Percentiles rank a stretch among this genome's conserved stretches.
Evolutionary conservation across 2,888 invertebrate genomes (phyloP).

Genomic region (Protula sp.): DNA sequence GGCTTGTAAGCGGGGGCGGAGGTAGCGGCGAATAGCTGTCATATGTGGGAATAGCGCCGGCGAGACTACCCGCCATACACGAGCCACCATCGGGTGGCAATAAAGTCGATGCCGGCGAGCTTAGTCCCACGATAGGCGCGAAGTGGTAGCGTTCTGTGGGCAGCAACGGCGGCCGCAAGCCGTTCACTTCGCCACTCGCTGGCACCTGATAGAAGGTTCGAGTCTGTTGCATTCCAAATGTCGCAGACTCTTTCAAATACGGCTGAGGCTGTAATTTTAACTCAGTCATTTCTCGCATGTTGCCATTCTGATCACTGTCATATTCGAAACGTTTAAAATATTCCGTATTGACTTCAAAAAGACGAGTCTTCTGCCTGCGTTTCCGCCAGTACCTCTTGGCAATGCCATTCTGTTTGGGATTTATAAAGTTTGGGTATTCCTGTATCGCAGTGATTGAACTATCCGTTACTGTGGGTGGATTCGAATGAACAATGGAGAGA

Average conservation of each 20-base stretch:
- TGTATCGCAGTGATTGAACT: slow-evolving; percentile 8
- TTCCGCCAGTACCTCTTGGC: slow-evolving; percentile 89
- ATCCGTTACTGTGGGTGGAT: neutral
- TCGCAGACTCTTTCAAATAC: neutral
- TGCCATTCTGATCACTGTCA: slow-evolving; percentile 30
- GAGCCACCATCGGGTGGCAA: neutral
- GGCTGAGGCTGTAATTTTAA: slow-evolving; percentile 31
- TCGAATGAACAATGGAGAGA: neutral
- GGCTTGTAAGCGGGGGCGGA: neutral
- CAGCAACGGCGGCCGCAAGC: neutral
- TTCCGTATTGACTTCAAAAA: slow-evolving; percentile 36
- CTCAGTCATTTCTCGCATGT: slow-evolving; percentile 35
- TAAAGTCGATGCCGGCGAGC: neutral
- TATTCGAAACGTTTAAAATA: slow-evolving; percentile 16
- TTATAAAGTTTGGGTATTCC: slow-evolving; percentile 67
- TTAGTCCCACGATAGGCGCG: neutral
- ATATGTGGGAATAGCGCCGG: neutral
- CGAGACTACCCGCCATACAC: too few species aligned
- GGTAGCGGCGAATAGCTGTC: neutral
- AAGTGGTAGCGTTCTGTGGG: neutral
- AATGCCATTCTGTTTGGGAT: slow-evolving; percentile 87
- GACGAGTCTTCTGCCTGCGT: slow-evolving; percentile 39
- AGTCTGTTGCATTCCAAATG: neutral
- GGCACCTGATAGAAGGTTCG: neutral
- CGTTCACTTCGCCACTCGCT: neutral